Conservation (phyloP, 2,113 vertebrate species). For the Tyto alba region DNA sequence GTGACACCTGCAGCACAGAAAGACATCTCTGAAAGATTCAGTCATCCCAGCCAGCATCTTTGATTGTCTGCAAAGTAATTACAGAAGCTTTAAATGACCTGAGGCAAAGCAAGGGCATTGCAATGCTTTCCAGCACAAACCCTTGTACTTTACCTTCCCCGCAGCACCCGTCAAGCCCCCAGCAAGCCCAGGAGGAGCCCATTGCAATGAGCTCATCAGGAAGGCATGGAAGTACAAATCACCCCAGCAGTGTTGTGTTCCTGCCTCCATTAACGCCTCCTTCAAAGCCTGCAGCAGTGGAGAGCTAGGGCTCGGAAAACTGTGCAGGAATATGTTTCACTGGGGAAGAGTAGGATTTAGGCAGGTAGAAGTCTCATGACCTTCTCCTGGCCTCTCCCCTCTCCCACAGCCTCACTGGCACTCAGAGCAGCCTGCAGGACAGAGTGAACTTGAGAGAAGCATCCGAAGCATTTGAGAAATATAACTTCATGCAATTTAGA, state of each 20-base stretch:
- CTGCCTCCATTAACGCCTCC: background rate
- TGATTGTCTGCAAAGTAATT: background rate
- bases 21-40: background rate
- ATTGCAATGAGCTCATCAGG: background rate
- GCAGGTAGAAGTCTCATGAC: background rate
- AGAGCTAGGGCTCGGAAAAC: background rate
- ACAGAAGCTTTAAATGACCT: background rate
- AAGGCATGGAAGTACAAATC: background rate
- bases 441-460: background rate
- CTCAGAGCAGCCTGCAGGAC: background rate
- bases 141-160: background rate
- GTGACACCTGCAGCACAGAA: background rate
- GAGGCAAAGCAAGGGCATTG: background rate
- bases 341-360: background rate
- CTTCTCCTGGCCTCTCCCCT: background rate
- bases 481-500: background rate
- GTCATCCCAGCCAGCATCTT: background rate
- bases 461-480: background rate
- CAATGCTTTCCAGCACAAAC: background rate
- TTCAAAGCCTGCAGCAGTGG: background rate
- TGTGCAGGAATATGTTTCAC: background rate
- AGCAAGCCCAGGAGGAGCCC: background rate
- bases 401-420: background rate
- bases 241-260: background rate
- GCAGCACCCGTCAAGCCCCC: background rate